Conservation (phyloP, 1,140 invertebrate species). For the Heliconius congener region DNA sequence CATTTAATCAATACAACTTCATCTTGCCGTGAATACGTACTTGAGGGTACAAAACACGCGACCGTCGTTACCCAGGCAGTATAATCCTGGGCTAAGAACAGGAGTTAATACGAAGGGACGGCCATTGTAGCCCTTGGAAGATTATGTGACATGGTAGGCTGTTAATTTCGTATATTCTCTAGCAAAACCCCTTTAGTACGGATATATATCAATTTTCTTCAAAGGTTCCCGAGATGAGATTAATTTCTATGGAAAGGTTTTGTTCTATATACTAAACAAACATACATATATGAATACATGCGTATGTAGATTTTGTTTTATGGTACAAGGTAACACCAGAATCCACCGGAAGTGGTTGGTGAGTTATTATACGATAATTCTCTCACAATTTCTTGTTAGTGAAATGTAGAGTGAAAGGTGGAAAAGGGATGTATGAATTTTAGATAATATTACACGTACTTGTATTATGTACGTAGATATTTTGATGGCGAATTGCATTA, state of each 20-base stretch:
- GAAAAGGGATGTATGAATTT: no score
- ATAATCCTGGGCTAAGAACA: conserved; percentile 54
- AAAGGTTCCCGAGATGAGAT: conserved; percentile 22
- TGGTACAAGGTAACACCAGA: no score
- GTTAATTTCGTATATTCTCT: conserved; percentile 59
- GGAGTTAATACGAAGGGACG: conserved; percentile 65
- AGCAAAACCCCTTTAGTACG: conserved; percentile 42
- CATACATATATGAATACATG: neutral
- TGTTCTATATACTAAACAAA: neutral
- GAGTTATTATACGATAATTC: no score
- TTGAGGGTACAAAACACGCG: conserved; percentile 43
- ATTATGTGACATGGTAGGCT: conserved; percentile 52
- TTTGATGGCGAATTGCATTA: no score
- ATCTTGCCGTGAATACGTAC: conserved; percentile 34
- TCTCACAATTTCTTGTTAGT: no score
- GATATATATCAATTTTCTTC: conserved; percentile 38
- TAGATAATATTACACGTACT: no score
- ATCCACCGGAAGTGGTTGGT: no score
- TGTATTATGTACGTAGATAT: no score
- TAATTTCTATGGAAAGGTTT: conserved; percentile 18
- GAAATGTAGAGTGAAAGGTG: no score
- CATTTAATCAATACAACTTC: conserved; percentile 34
- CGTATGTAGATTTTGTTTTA: neutral
- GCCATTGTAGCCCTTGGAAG: conserved; percentile 57
- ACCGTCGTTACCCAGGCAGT: conserved; percentile 52